These are phyloP conservation scores for Villa cingulata DNA, from an alignment of 2,888 invertebrate genomes.

Conservation along the genomic window DNA sequence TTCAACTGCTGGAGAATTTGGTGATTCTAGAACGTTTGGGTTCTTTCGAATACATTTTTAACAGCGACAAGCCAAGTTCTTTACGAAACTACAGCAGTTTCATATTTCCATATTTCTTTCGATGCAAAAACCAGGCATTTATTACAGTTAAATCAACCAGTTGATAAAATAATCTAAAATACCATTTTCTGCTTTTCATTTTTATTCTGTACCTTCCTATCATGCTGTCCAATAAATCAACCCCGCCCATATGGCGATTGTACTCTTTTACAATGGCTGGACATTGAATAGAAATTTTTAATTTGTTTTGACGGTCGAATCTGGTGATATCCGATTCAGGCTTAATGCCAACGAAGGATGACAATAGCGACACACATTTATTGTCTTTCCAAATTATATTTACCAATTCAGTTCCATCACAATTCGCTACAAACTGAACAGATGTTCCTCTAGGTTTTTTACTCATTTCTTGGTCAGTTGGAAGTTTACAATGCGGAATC, in stretches of 20 bases:
- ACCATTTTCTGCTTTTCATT: constrained; percentile 9
- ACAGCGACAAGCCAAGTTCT: no score
- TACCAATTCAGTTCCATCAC: background rate
- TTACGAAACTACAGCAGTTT: no score
- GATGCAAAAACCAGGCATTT: no score
- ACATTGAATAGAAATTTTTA: constrained; percentile 5
- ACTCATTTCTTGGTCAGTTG: background rate
- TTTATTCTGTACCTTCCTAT: constrained; percentile 10
- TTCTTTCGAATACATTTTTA: no score
- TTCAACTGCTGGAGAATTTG: no score
- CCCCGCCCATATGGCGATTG: constrained; percentile 3
- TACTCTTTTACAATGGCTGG: constrained; percentile 6
- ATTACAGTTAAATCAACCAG: constrained; percentile 8
- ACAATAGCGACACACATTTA: background rate
- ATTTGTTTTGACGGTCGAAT: constrained; percentile 5
- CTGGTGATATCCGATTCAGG: constrained; percentile 3
- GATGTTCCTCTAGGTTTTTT: background rate
- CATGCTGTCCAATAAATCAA: constrained; percentile 10
- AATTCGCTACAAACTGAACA: background rate
- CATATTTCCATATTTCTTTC: no score
- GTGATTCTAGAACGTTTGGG: no score
- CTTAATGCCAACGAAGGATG: constrained; percentile 10
- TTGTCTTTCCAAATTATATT: constrained; percentile 1
- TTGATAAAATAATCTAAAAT: no score
- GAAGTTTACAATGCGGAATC: background rate